Evolutionary conservation across 2,888 invertebrate species (phyloP), one percentile per base, ranked within the genome.

Genomic region (Uloborus plumipes): DNA sequence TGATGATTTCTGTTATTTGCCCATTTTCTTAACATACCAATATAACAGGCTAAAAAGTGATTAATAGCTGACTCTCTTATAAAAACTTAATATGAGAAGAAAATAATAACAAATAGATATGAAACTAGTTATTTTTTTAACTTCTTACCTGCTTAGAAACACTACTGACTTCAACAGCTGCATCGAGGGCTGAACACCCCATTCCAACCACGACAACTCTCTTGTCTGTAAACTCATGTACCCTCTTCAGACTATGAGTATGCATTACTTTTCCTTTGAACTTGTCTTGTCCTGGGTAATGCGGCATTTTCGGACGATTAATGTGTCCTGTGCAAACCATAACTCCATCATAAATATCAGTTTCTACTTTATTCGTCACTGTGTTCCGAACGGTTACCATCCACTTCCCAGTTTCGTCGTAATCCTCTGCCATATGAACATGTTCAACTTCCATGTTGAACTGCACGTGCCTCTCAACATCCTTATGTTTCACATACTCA

Each of bases 291-390:
- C 90, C 90, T 9, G 86, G 85, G 84, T 90, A 87, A 11, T 86
- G 55, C 2, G 90, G 90, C 51, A 86, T 85, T 73, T 89, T 86
- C 0, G 90, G 90, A 22, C 87, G 86, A 1, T 88, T 88, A 85
- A 90, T 90, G 82, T 90, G 90, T 0, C 91, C 91, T 0, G 88
- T 88, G 83, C 90, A 89, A 0, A 90, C 87, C 86, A 90, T 86
- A 2, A 91, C 90, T 7, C 88, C 90, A 85, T 90, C 90, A 85
- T 73, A 85, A 11, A 69, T 22, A 11, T 79, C 70, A 14, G 66
- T 76, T 1, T 18, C 51, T 3, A 62, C 20, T 47, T 81, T 67
- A 18, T 31, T 66, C 1, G 64, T 74, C 22, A 39, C 39, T 11
- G 18, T 51, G 47, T 73, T 66, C 55, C 51, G 72, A 16, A 78